A percentile compares a stretch with the other conserved stretches of the same genome.
Evolutionary conservation across 2,113 vertebrate genomes (phyloP).

Genomic region (Nesoenas mayeri): DNA sequence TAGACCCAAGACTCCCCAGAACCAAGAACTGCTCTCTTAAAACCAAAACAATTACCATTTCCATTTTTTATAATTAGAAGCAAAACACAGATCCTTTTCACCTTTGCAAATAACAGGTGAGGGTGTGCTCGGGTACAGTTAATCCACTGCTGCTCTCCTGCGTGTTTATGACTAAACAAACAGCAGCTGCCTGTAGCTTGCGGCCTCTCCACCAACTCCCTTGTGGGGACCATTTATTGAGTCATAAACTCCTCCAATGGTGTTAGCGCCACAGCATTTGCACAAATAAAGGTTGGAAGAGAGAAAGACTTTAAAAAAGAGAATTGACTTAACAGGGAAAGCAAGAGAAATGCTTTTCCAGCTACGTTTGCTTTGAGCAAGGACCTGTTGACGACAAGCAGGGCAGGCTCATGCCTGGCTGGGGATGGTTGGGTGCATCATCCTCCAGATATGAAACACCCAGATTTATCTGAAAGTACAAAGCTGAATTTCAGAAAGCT

Average conservation of each 20-base stretch:
- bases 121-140: constrained; percentile 31
- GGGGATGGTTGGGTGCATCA: neutral
- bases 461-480: constrained; percentile 3
- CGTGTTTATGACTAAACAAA: constrained; percentile 56
- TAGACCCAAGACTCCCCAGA: neutral
- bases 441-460: neutral
- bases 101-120: constrained; percentile 48
- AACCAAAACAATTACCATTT: neutral
- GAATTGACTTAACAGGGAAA: neutral
- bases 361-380: neutral
- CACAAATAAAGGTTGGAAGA: constrained; percentile 39
- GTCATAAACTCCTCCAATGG: constrained; percentile 58
- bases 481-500: neutral
- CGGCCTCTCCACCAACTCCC: constrained; percentile 25
- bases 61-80: constrained; percentile 23
- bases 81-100: constrained; percentile 32
- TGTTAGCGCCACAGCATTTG: constrained; percentile 35
- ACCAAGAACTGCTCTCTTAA: neutral
- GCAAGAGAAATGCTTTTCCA: neutral
- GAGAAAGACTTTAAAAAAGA: neutral
- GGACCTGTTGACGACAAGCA: accelerated
- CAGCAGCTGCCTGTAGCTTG: constrained; percentile 63
- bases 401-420: neutral
- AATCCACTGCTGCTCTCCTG: constrained; percentile 48
- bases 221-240: constrained; percentile 59